Percentiles rank a stretch among this genome's conserved stretches.
phyloP scores from a whole-genome alignment of 2,888 invertebrate species.

The Agelastica alni region DNA sequence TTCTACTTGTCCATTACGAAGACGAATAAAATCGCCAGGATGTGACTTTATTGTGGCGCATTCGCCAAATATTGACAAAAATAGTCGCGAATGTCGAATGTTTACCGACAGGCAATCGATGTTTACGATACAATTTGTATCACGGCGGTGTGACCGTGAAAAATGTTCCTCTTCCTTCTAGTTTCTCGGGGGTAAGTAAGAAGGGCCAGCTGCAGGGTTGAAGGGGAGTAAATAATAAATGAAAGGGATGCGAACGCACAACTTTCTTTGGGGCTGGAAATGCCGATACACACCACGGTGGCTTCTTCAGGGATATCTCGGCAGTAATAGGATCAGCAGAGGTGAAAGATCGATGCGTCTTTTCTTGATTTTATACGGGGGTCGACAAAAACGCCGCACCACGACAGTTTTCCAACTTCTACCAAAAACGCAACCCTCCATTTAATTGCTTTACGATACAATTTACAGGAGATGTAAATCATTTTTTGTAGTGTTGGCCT shows the following conservation, averaged over 20 bases:
- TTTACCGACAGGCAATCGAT: conserved; percentile 29
- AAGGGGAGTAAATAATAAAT: conserved; percentile 46
- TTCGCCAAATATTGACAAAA: conserved; percentile 1
- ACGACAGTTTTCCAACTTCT: no score
- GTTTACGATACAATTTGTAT: conserved; percentile 39
- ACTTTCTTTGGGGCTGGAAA: conserved; percentile 34
- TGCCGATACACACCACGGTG: conserved; percentile 32
- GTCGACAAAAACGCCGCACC: no score
- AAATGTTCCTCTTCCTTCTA: conserved; percentile 36
- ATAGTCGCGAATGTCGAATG: neutral
- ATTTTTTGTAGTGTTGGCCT: no score
- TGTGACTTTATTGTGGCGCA: neutral
- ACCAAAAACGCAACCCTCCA: no score
- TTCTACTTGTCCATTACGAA: no score
- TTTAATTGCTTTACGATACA: no score
- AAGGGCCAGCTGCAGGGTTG: conserved; percentile 7
- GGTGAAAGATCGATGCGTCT: conserved; percentile 26
- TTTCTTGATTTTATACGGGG: no score
- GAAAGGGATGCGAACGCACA: conserved; percentile 38
- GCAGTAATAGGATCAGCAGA: conserved; percentile 33
- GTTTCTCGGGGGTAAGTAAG: conserved; percentile 8
- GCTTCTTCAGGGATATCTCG: conserved; percentile 27
- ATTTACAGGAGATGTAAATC: no score
- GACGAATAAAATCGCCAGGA: neutral
- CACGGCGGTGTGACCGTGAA: conserved; percentile 43